Evolutionary conservation across 2,797 vertebrate genomes (phyloP).

Genomic region (Chiroxiphia lanceolata): DNA sequence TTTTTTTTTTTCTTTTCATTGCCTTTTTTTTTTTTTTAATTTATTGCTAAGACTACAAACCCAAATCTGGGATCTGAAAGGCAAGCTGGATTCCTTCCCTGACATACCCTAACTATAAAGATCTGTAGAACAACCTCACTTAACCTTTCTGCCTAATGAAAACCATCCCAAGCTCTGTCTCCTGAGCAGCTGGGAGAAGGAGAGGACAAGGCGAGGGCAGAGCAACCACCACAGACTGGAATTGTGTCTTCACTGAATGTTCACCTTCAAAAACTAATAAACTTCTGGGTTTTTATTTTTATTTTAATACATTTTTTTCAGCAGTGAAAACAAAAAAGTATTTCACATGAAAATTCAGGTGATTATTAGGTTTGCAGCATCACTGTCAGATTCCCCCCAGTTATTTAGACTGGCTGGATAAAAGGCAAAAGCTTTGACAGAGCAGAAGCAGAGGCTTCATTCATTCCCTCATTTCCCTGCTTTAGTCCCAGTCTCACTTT

Average conservation of each 20-base stretch:
- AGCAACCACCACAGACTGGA: not conserved
- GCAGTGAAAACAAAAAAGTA: not conserved
- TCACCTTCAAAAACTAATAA: not conserved
- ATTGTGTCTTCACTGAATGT: not conserved
- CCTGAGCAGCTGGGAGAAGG: not conserved
- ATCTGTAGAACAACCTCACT: not conserved
- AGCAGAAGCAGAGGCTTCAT: not conserved
- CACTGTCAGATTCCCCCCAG: not conserved
- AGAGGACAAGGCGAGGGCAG: not conserved
- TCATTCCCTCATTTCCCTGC: not conserved
- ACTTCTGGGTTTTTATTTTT: too few species aligned
- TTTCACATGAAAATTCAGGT: not conserved
- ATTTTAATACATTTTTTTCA: not conserved
- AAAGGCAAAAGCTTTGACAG: not conserved
- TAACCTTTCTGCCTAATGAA: not conserved
- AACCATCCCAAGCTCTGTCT: not conserved
- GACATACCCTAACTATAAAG: not conserved
- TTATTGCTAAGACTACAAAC: not conserved
- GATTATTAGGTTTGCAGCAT: not conserved
- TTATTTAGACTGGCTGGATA: not conserved
- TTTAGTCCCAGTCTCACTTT: not conserved
- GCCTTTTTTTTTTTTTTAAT: not conserved
- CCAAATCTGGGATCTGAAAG: not conserved
- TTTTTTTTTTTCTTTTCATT: not conserved
- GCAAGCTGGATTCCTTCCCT: slow-evolving; percentile 14